phyloP scores from a whole-genome alignment of 2,888 invertebrate genomes.

The Dendrolimus pini region DNA sequence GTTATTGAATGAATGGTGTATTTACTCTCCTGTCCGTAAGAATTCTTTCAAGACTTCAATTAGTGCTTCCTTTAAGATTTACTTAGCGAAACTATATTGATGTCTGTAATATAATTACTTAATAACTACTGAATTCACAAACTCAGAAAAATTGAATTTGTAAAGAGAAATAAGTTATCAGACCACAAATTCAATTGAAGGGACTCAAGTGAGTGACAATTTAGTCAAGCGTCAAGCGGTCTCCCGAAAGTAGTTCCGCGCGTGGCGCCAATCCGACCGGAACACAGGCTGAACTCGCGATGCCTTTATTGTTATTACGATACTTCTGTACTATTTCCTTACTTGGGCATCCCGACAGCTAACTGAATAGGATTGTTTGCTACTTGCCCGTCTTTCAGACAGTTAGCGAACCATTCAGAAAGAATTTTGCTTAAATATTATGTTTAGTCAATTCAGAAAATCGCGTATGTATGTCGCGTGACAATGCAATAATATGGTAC shows the following conservation, averaged over 20 bases:
- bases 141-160: not conserved
- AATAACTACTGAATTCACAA: not conserved
- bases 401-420: conserved; percentile 17
- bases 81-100: too few species aligned
- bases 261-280: conserved; percentile 37
- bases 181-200: conserved; percentile 2
- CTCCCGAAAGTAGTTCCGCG: conserved; percentile 24
- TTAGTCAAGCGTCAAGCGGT: conserved; percentile 18
- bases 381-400: conserved; percentile 33
- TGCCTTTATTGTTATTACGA: conserved; percentile 42
- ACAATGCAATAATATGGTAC: too few species aligned
- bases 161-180: too few species aligned
- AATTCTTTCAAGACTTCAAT: too few species aligned
- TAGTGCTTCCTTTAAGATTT: too few species aligned
- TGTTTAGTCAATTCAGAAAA: too few species aligned
- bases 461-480: too few species aligned
- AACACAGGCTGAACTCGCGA: conserved; percentile 26
- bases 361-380: conserved; percentile 39
- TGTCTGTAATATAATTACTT: too few species aligned
- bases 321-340: conserved; percentile 24
- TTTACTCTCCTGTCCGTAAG: too few species aligned
- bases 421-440: not conserved
- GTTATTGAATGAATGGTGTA: too few species aligned
- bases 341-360: conserved; percentile 24
- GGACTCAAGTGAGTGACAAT: not conserved